Evolutionary conservation across 37 sponge, comb jelly and placozoan species (phyloP).

Genomic region (Halisarca cf. caerulea): DNA sequence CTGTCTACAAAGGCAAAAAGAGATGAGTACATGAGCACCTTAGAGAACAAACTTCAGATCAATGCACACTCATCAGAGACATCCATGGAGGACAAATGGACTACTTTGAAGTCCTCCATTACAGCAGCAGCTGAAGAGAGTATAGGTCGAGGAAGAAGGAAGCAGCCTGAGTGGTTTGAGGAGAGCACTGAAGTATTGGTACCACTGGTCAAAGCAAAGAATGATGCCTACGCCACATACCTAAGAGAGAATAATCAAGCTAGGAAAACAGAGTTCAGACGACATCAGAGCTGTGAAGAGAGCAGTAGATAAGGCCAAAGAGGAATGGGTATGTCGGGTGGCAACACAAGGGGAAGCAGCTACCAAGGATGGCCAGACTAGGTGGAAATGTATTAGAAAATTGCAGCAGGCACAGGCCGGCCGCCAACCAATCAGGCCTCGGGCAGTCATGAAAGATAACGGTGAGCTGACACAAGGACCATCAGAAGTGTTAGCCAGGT

Average conservation of each 20-base stretch:
- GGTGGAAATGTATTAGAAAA: conserved; percentile 16
- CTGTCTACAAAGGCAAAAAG: too few species aligned
- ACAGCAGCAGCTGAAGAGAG: background rate
- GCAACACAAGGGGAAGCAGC: conserved; percentile 30
- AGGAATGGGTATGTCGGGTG: conserved; percentile 13
- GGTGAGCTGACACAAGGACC: conserved; percentile 42
- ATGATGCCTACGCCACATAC: conserved; percentile 18
- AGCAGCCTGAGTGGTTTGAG: conserved; percentile 51
- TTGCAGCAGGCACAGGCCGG: conserved; percentile 40
- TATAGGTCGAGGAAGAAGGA: background rate
- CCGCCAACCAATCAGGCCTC: background rate
- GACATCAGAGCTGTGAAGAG: conserved; percentile 20
- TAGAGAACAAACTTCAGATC: background rate
- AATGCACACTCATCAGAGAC: conserved; percentile 7
- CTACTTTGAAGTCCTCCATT: background rate
- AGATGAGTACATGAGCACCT: too few species aligned
- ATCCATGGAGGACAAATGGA: conserved; percentile 5
- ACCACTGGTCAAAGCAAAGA: conserved; percentile 42
- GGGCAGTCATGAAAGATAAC: conserved; percentile 43
- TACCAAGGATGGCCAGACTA: conserved; percentile 47
- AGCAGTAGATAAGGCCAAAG: conserved; percentile 12
- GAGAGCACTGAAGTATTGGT: conserved; percentile 14
- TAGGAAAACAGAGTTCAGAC: conserved; percentile 13
- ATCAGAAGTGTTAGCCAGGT: conserved; percentile 28
- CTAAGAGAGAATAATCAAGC: background rate